Evolutionary conservation across 2,113 vertebrate genomes (phyloP), one percentile per base, ranked within the genome.

Genomic region (Miniopterus natalensis): DNA sequence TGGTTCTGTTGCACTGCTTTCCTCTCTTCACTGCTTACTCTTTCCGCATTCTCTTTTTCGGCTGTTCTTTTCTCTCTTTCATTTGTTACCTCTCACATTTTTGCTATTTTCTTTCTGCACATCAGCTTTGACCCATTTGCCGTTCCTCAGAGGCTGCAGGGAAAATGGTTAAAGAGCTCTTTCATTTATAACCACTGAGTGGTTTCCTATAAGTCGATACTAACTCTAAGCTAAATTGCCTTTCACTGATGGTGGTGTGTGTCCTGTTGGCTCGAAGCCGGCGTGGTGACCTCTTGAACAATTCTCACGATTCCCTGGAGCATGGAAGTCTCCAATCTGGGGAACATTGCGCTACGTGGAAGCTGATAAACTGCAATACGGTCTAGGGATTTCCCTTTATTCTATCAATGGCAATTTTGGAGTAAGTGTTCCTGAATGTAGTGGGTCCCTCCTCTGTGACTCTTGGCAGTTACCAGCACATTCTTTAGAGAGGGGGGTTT

Each of bases 231-330:
- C 15, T n/a, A 2, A 86, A 63, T 86, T 40, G 63, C 90, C 49
- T 88, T 71, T 90, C 17, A 0, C 8, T 21, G 61, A 13, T 40
- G 57, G 73, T 74, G 51, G 57, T 80, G 96, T 90, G 23, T 80
- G 27, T 71, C 20, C 57, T 92, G 31, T 86, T 75, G 87, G 79
- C 83, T 77, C 9, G 47, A 79, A 83, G 95, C 87, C 29, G 4
- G 70, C 11, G 0, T 18, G 14, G 59, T 84, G 93, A 88, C 71
- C 92, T 95, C 70, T 92, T 91, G 36, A 83, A 78, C 42, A 55
- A 10, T 95, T 97, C 96, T 92, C 96, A 92, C n/a, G 90, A 74
- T 79, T 90, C 61, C 65, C 90, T 47, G 1, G 65, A n/a, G 92
- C 21, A 11, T 80, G 71, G 42, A 85, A 63, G 55, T 42, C 68